phyloP scores from a whole-genome alignment of 2,888 invertebrate genomes.

The Alloplasta piceator region DNA sequence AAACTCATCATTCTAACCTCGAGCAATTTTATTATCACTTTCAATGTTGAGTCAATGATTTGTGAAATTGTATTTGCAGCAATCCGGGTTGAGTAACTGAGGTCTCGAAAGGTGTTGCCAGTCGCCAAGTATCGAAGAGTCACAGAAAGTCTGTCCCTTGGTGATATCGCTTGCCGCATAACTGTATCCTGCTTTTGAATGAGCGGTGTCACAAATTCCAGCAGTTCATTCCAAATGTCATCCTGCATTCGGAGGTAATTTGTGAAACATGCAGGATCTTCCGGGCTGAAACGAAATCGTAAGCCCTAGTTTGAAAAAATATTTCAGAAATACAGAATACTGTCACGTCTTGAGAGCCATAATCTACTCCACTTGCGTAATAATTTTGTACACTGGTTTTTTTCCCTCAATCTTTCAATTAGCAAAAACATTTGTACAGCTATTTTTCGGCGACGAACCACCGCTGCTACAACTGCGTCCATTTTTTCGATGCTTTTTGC shows the following conservation, averaged over 20 bases:
- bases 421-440: too few relatives aligned
- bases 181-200: conserved; percentile 26
- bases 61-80: conserved; percentile 21
- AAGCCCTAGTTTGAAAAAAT: conserved; percentile 15
- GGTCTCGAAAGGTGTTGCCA: conserved; percentile 23
- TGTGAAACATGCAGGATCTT: conserved; percentile 26
- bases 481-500: too few relatives aligned
- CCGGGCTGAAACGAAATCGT: conserved; percentile 4
- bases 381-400: too few relatives aligned
- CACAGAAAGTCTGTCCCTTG: conserved; percentile 15
- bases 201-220: conserved; percentile 17
- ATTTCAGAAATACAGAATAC: conserved; percentile 12
- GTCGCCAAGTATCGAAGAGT: conserved; percentile 40
- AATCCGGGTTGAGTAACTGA: conserved; percentile 30
- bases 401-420: too few relatives aligned
- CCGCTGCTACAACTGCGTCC: too few relatives aligned
- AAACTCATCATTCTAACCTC: conserved; percentile 16
- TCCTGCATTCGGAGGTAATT: conserved; percentile 22
- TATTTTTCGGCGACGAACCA: too few relatives aligned
- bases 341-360: too few relatives aligned
- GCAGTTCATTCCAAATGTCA: conserved; percentile 28
- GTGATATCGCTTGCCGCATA: conserved; percentile 26
- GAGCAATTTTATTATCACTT: conserved; percentile 19
- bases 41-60: conserved; percentile 13
- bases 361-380: too few relatives aligned